A percentile compares a stretch with the other conserved stretches of the same genome.
phyloP scores from a whole-genome alignment of 1,140 invertebrate species.

The Drosophila albomicans region DNA sequence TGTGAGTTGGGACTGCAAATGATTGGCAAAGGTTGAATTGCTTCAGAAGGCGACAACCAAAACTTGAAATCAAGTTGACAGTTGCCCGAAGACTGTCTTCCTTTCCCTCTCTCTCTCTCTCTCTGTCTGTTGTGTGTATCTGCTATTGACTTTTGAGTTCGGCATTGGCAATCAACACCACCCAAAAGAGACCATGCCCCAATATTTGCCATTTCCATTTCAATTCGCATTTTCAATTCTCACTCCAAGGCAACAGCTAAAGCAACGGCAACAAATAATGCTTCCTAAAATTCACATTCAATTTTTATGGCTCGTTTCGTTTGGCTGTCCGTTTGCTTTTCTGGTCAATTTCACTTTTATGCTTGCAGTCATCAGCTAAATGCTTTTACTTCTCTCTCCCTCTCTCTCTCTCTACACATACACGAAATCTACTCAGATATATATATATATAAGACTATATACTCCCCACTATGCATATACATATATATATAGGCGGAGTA shows the following conservation, averaged over 20 bases:
- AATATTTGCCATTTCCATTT: neutral
- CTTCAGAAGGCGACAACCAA: slow-evolving; percentile 31
- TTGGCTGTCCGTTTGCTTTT: slow-evolving; percentile 56
- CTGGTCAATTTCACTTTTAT: slow-evolving; percentile 81
- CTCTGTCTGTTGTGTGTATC: slow-evolving; percentile 4
- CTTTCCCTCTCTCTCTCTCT: neutral
- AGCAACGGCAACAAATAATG: slow-evolving; percentile 13
- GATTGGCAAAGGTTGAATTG: slow-evolving; percentile 58
- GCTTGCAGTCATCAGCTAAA: slow-evolving; percentile 76
- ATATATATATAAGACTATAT: slow-evolving; percentile 25
- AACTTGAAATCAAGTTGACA: slow-evolving; percentile 36
- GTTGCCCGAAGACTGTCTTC: slow-evolving; percentile 6
- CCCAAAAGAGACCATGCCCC: slow-evolving; percentile 10
- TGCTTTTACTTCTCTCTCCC: slow-evolving; percentile 46
- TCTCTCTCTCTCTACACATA: neutral
- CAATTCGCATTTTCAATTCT: slow-evolving; percentile 35
- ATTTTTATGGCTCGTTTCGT: slow-evolving; percentile 59
- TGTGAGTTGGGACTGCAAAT: slow-evolving; percentile 51
- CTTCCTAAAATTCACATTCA: slow-evolving; percentile 59
- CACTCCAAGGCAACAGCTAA: slow-evolving; percentile 22
- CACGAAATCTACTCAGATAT: slow-evolving; percentile 12
- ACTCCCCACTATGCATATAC: slow-evolving; percentile 19
- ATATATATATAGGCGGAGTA: slow-evolving; percentile 29
- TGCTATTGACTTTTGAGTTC: slow-evolving; percentile 59
- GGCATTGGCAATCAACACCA: slow-evolving; percentile 59